Evolutionary conservation across 2,888 invertebrate genomes (phyloP), one percentile per base, ranked within the genome.

Genomic region (Drosophila paramelanica): DNA sequence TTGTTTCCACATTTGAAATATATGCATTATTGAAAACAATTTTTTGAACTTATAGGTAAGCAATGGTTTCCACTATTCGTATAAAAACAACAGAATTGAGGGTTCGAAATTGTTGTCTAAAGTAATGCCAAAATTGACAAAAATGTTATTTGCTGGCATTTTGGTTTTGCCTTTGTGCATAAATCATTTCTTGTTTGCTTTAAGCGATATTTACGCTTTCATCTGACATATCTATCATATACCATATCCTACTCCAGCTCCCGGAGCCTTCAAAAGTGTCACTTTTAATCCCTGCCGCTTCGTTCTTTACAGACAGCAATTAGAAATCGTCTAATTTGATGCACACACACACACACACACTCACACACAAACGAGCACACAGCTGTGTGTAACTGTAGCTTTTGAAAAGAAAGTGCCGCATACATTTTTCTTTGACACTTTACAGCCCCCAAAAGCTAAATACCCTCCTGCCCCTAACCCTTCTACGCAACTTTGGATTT

Each of bases 281-380:
- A 53, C 39, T 57, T 58, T 36, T 77, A 74, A 73, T 61, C 61
- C 43, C 45, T 57, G 23, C 31, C 49, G 45, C 57, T 52, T 17
- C 49, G 42, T 67, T 62, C 55, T 60, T 49, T 47, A 60, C 77
- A 71, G 68, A 60, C 69, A 72, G 76, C 86, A 88, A 89, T 88
- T 88, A 86, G 79, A 82, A 84, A 77, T 81, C 59, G 59, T 84
- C 79, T 76, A 78, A 85, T 88, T 86, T 84, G 73, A 81, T 84
- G 81, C 73, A 62, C 55, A 52, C 73, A 64, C 77, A 73, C 68
- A 68, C 62, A 50, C 23, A 4, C 23, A 23, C 67, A 59, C 42
- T 13, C 57, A 14, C 41, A 41, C 47, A 27, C 39, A 14, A n/a
- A 49, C 42, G 33, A 39, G 27, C 52, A 43, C 55, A 33, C 57